A percentile compares a stretch with the other conserved stretches of the same genome.
Conservation (phyloP, 1,140 invertebrate genomes). For the Drosophila navojoa region DNA sequence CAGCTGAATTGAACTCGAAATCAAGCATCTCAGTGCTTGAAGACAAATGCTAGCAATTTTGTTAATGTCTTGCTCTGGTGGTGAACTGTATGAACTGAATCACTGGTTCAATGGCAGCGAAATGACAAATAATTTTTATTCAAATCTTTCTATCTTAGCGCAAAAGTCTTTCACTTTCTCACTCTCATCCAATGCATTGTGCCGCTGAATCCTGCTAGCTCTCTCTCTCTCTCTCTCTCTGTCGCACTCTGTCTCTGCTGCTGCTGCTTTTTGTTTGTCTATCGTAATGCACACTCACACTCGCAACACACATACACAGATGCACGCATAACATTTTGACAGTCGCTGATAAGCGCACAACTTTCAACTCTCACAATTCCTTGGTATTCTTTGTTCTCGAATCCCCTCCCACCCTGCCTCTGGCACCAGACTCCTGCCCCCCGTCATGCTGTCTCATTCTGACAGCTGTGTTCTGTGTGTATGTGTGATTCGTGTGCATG, state of each 20-base stretch:
- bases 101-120: conserved; percentile 16
- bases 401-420: background rate
- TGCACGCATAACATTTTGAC: conserved; percentile 38
- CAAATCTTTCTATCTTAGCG: conserved; percentile 2
- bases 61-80: conserved; percentile 4
- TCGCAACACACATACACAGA: conserved; percentile 17
- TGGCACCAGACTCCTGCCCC: background rate
- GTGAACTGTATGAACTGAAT: conserved; percentile 20
- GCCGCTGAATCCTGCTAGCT: background rate
- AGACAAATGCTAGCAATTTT: conserved; percentile 1
- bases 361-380: conserved; percentile 43
- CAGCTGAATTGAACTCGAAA: background rate
- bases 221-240: background rate
- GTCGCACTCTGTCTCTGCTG: background rate
- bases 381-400: conserved; percentile 39
- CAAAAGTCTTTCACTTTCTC: background rate
- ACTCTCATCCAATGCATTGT: background rate
- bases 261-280: background rate
- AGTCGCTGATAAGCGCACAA: conserved; percentile 49
- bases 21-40: background rate
- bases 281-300: background rate
- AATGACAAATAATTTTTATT: conserved; percentile 10
- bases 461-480: conserved; percentile 18
- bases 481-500: conserved; percentile 19
- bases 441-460: background rate